Evolutionary conservation across 2,888 invertebrate genomes (phyloP).

Genomic region (Orchesella flavescens): DNA sequence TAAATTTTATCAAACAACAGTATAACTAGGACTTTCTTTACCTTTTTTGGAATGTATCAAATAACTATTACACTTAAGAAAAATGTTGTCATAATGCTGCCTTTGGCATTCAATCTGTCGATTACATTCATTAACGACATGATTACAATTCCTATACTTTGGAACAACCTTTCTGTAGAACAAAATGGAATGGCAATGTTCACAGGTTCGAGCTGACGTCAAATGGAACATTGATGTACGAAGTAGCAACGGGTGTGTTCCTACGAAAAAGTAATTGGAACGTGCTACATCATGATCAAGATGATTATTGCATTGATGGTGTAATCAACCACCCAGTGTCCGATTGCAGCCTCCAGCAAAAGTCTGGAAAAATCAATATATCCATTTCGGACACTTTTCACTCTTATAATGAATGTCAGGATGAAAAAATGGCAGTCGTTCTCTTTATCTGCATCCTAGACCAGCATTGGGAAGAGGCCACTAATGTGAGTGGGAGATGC

Average conservation of each 20-base stretch:
- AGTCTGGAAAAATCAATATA: background rate
- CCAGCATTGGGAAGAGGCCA: background rate
- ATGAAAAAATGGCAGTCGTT: slow-evolving; percentile 21
- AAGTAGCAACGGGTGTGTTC: slow-evolving; percentile 53
- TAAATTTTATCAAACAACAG: background rate
- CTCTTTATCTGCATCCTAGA: slow-evolving; percentile 33
- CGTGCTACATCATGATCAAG: background rate
- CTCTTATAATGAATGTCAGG: background rate
- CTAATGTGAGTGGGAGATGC: slow-evolving; percentile 11
- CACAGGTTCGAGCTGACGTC: slow-evolving; percentile 42
- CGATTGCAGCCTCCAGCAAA: background rate
- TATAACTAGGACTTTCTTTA: too few species aligned
- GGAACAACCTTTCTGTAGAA: too few species aligned
- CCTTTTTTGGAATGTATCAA: background rate
- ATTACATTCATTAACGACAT: background rate
- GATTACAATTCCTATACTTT: background rate
- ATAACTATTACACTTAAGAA: too few species aligned
- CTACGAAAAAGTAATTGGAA: slow-evolving; percentile 51
- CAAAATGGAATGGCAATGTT: too few species aligned
- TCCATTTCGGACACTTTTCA: background rate
- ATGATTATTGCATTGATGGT: slow-evolving; percentile 60
- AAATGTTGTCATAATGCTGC: too few species aligned
- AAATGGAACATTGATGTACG: slow-evolving; percentile 52
- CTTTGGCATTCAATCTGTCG: too few species aligned
- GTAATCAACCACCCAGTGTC: slow-evolving; percentile 6